Evolutionary conservation across 1,140 invertebrate species (phyloP).

Genomic region (Aphaenogaster floridana): DNA sequence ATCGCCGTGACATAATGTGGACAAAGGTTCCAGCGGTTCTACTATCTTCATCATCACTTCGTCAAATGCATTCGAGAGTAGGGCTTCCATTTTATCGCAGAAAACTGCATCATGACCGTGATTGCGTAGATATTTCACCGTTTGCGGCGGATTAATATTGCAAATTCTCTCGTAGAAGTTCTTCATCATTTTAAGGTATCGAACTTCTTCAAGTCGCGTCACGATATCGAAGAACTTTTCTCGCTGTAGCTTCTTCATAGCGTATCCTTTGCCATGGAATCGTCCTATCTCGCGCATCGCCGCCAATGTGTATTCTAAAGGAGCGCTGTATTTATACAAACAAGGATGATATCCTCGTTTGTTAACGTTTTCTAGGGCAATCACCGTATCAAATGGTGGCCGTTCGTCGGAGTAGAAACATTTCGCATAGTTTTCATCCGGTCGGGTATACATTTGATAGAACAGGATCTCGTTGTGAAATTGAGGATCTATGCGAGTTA

Average conservation of each 20-base stretch:
- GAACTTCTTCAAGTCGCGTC: conserved; percentile 60
- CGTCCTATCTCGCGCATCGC: conserved; percentile 80
- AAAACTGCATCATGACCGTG: conserved; percentile 65
- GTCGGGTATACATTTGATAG: conserved; percentile 64
- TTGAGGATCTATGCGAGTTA: neutral
- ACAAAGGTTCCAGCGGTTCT: neutral
- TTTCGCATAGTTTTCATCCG: conserved; percentile 54
- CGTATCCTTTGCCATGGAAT: conserved; percentile 83
- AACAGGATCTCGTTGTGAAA: conserved; percentile 82
- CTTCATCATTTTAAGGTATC: neutral
- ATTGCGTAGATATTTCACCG: too few relatives aligned
- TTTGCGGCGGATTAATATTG: neutral
- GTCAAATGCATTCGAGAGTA: conserved; percentile 41
- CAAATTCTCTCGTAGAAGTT: neutral
- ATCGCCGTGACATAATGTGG: too few relatives aligned
- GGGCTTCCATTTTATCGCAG: conserved; percentile 67
- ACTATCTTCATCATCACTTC: conserved; percentile 51
- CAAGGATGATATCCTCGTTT: conserved; percentile 50
- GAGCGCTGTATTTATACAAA: conserved; percentile 41
- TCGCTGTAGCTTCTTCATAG: conserved; percentile 75
- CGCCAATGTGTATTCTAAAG: conserved; percentile 74
- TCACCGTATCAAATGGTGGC: conserved; percentile 29
- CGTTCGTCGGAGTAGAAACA: conserved; percentile 66
- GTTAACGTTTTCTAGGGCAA: conserved; percentile 81
- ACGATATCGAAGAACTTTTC: conserved; percentile 77